A percentile compares a stretch with the other conserved stretches of the same genome.
These are phyloP conservation scores for Climacteris rufus DNA, from an alignment of 2,113 vertebrate genomes.

Conservation along the genomic window DNA sequence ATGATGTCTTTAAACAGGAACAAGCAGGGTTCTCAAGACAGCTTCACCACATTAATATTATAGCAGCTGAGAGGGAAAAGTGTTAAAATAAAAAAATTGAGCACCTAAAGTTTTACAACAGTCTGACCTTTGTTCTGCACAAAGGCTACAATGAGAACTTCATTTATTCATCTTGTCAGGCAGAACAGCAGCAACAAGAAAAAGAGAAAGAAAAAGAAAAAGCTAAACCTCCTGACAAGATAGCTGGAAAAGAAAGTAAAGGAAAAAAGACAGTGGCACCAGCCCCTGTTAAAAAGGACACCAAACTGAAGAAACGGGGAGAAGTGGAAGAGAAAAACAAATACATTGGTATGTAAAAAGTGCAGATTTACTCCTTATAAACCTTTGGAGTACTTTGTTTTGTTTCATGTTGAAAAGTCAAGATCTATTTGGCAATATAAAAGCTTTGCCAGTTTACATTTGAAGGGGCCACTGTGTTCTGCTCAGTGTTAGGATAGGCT, in stretches of 20 bases:
- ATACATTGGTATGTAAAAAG: slow-evolving; percentile 76
- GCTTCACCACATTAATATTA: not conserved
- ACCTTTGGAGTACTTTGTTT: not conserved
- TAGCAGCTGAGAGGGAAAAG: not conserved
- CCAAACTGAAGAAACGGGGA: slow-evolving; percentile 77
- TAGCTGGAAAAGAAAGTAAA: slow-evolving; percentile 71
- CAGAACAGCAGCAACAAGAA: slow-evolving; percentile 37
- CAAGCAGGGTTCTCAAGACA: not conserved
- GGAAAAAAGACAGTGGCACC: slow-evolving; percentile 59
- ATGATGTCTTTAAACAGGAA: not conserved
- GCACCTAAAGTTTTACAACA: not conserved
- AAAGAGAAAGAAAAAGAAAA: slow-evolving; percentile 60
- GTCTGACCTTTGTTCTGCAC: not conserved
- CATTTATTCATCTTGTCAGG: slow-evolving; percentile 57
- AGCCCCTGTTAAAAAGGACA: slow-evolving; percentile 55
- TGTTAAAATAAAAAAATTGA: not conserved
- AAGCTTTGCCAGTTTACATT: not conserved
- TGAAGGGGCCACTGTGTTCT: not conserved
- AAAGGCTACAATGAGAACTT: not conserved
- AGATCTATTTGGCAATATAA: not conserved
- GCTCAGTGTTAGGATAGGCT: not conserved
- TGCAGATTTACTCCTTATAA: not conserved
- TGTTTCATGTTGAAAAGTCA: not conserved
- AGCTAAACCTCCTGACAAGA: slow-evolving; percentile 6
- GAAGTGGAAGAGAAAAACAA: slow-evolving; percentile 63